Evolutionary conservation across 2,888 invertebrate genomes (phyloP), one percentile per base, ranked within the genome.

Genomic region (Lottia scabra): DNA sequence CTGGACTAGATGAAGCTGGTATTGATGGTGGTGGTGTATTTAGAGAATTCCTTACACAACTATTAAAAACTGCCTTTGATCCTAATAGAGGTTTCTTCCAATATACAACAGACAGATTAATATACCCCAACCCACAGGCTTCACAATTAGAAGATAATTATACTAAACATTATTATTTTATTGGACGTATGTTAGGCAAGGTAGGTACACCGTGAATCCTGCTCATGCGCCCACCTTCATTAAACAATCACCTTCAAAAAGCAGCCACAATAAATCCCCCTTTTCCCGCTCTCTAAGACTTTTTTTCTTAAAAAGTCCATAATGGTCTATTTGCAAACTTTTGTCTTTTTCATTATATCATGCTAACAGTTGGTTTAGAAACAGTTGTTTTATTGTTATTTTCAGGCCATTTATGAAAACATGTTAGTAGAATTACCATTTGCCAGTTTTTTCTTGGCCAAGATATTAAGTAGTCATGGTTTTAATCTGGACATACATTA

Each of bases 11-110:
- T 83, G 99, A 99, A 89, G 96, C 96, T 0, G 99, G 99, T 0
- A 95, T 99, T 2, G 99, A 99, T 88, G 99, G 99, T 2, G 99
- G 99, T 1, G 99, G 99, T 0, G 93, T 99, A 16, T 97, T 98
- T 87, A 92, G 98, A 65, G 99, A 99, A 89, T 99, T 99, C 88
- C 91, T 99, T 3, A 95, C 95, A 0, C 98, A 98, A 89, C 91
- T 99, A 13, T 92, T 99, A 43, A 97, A 96, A 92, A 96, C 97
- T 0, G 95, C 86, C 0, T 98, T 98, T 87, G 98, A 99, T 91
- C 98, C 99, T 0, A 98, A 98, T 89, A 92, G 98, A 70, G 99
- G 99, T 0, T 94, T 99, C 88, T 98, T 98, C 88, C 91, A 92
- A 73, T 90, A 96, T 67, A 98, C 98, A 5, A 90, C 96, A 45